phyloP scores from a whole-genome alignment of 2,888 invertebrate genomes.

The Ormyrus nitidulus region DNA sequence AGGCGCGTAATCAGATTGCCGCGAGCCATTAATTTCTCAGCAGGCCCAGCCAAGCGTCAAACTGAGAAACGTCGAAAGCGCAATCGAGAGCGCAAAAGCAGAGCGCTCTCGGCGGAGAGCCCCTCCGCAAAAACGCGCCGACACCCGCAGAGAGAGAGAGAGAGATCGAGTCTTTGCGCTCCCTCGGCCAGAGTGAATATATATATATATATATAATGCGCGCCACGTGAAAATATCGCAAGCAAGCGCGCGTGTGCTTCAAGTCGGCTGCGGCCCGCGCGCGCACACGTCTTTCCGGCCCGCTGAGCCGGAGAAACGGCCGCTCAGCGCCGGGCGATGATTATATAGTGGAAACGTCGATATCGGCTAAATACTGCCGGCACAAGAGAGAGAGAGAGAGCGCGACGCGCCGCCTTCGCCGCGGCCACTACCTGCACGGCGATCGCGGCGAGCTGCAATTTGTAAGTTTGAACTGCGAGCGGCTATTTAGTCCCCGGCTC shows the following conservation, averaged over 20 bases:
- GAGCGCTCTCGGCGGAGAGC: too few relatives aligned
- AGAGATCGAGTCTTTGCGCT: too few relatives aligned
- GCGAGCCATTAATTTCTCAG: too few relatives aligned
- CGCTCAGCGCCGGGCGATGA: conserved; percentile 31
- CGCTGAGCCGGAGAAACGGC: conserved; percentile 37
- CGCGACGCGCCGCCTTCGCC: too few relatives aligned
- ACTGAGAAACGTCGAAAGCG: neutral
- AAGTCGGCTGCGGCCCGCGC: neutral
- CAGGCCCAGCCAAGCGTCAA: neutral
- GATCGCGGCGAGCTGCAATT: conserved; percentile 29
- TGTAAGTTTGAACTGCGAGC: conserved; percentile 27
- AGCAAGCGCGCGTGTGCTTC: conserved; percentile 6
- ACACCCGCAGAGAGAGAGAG: too few relatives aligned
- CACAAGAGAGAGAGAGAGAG: too few relatives aligned
- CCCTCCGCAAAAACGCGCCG: too few relatives aligned
- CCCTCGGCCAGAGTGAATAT: too few relatives aligned
- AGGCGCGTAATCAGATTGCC: neutral
- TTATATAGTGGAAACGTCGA: conserved; percentile 51
- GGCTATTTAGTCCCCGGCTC: neutral
- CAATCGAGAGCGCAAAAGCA: too few relatives aligned
- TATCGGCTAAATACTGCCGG: conserved; percentile 42
- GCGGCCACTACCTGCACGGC: conserved; percentile 16
- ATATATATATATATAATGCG: too few relatives aligned
- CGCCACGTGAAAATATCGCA: too few relatives aligned
- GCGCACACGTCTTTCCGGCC: conserved; percentile 34